phyloP scores from a whole-genome alignment of 2,888 invertebrate species.

The Diarsia mendica region DNA sequence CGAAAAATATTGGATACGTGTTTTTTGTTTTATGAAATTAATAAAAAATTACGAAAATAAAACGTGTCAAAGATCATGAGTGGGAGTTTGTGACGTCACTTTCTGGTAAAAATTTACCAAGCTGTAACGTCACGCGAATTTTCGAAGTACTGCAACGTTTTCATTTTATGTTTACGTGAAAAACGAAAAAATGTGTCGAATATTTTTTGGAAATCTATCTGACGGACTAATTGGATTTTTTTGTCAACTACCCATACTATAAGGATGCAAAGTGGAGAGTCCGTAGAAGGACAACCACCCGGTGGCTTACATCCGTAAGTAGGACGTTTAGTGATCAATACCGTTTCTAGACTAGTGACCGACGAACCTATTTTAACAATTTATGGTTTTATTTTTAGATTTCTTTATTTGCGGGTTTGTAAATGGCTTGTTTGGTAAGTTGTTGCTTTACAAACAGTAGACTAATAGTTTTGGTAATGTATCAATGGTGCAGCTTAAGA shows the following conservation, averaged over 20 bases:
- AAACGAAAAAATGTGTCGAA: too few species aligned
- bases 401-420: neutral
- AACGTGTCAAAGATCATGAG: too few species aligned
- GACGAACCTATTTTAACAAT: slow-evolving; percentile 8
- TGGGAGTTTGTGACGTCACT: too few species aligned
- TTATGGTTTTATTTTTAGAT: neutral
- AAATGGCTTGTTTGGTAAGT: neutral
- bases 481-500: neutral
- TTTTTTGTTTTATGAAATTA: too few species aligned
- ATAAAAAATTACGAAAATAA: too few species aligned
- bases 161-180: too few species aligned
- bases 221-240: too few species aligned
- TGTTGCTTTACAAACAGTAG: neutral
- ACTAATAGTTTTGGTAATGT: neutral
- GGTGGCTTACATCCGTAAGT: slow-evolving; percentile 58
- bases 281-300: slow-evolving; percentile 45
- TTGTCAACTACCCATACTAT: neutral
- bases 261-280: neutral
- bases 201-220: too few species aligned
- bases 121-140: too few species aligned
- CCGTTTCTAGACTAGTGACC: slow-evolving; percentile 35
- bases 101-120: too few species aligned
- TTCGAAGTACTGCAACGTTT: too few species aligned
- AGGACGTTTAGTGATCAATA: slow-evolving; percentile 66
- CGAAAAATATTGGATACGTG: too few species aligned